Evolutionary conservation across 2,888 invertebrate species (phyloP).

Genomic region (Trissolcus japonicus): DNA sequence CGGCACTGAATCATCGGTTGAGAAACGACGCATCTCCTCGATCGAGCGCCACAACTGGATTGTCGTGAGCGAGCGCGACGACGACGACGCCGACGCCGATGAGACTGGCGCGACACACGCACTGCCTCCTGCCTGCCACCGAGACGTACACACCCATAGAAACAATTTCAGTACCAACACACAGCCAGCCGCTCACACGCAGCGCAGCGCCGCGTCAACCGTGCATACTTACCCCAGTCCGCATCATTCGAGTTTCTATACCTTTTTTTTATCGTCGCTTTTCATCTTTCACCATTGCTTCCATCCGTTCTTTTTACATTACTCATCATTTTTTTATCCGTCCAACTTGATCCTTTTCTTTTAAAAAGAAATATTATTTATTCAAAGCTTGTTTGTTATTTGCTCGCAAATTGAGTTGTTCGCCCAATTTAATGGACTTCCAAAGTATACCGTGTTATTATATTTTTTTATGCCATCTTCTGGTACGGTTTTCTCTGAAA

Average conservation of each 20-base stretch:
- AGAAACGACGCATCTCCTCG: constrained; percentile 16
- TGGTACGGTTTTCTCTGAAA: too few relatives aligned
- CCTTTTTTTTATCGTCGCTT: not conserved
- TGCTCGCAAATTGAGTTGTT: too few relatives aligned
- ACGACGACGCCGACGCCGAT: constrained; percentile 32
- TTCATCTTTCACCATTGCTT: too few relatives aligned
- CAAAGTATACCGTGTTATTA: too few relatives aligned
- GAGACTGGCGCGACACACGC: constrained; percentile 26
- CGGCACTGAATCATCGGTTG: constrained; percentile 43
- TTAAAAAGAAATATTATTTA: too few relatives aligned
- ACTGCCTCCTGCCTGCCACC: constrained; percentile 1
- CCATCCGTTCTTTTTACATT: too few relatives aligned
- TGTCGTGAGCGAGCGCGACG: constrained; percentile 12
- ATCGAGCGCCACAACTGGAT: constrained; percentile 11
- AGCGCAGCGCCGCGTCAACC: not conserved
- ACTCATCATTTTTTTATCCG: too few relatives aligned
- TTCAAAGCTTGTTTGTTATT: too few relatives aligned
- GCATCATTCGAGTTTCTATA: not conserved
- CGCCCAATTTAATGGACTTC: too few relatives aligned
- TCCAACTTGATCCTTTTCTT: too few relatives aligned
- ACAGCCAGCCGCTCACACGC: not conserved
- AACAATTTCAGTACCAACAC: not conserved
- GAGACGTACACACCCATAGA: constrained; percentile 2
- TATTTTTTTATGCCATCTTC: too few relatives aligned
- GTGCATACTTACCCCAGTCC: constrained; percentile 4